phyloP scores from a whole-genome alignment of 64 coral and sea anemone genomes.

The Dendrophyllia cribrosa region DNA sequence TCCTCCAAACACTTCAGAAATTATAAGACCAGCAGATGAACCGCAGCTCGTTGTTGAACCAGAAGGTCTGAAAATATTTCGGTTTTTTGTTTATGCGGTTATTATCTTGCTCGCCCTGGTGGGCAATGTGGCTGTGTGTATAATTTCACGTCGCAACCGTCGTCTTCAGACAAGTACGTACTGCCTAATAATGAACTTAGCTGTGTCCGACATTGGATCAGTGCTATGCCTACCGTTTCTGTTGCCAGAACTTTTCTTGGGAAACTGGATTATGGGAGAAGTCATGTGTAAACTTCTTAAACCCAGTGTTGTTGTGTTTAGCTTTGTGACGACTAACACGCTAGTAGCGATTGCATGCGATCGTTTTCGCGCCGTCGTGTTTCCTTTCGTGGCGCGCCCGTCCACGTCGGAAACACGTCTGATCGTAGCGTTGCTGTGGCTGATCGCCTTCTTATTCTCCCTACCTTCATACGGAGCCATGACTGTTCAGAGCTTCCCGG shows the following conservation, averaged over 20 bases:
- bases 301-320: slow-evolving; percentile 83
- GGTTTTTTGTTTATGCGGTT: slow-evolving; percentile 64
- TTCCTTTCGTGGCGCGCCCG: slow-evolving; percentile 81
- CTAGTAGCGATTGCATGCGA: slow-evolving; percentile 87
- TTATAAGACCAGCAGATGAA: not conserved
- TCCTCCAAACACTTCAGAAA: slow-evolving; percentile 18
- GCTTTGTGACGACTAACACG: slow-evolving; percentile 89
- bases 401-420: slow-evolving; percentile 67
- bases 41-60: not conserved
- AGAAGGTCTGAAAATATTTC: slow-evolving; percentile 18
- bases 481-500: slow-evolving; percentile 15
- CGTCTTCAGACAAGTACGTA: slow-evolving; percentile 84
- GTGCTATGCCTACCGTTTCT: slow-evolving; percentile 74
- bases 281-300: slow-evolving; percentile 89
- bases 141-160: slow-evolving; percentile 67
- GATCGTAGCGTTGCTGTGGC: slow-evolving; percentile 69
- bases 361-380: slow-evolving; percentile 85
- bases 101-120: slow-evolving; percentile 68
- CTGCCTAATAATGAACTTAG: slow-evolving; percentile 80
- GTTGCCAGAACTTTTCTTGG: slow-evolving; percentile 27
- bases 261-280: slow-evolving; percentile 74
- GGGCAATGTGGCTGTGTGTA: slow-evolving; percentile 73
- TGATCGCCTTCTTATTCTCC: slow-evolving; percentile 69
- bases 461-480: slow-evolving; percentile 73
- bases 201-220: slow-evolving; percentile 71